Evolutionary conservation across 2,113 vertebrate genomes (phyloP), one percentile per base, ranked within the genome.

Genomic region (Clarias magur): DNA sequence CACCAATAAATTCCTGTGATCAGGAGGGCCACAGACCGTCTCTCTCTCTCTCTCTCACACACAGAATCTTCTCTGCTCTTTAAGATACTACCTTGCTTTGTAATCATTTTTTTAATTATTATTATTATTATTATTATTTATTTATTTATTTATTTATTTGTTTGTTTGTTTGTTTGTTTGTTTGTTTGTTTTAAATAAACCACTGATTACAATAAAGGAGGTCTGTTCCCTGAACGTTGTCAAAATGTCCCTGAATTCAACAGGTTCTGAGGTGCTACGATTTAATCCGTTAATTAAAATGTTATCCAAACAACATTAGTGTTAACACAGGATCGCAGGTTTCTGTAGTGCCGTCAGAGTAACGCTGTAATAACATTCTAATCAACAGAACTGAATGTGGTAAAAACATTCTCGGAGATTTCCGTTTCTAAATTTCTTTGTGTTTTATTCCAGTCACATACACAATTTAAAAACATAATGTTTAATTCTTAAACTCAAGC

Each of bases 1-100:
- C 96, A 97, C 95, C 96, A 96, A 97, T 97, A 97, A 96, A 97
- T 97, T 97, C 97, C 96, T 96, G 97, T 97, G 97, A 97, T 98
- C 96, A 96, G 95, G 96, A 94, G 95, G 95, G 95, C 94, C 95
- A 94, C 21, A 70, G 48, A 62, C 53, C 2, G n/a, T 34, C 59
- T 84, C 19, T 12, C 19, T 38, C 34, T 38, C 34, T 38, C 34
- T 38, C 34, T 38, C 34, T 38, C 34, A 2, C 34, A 3, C 57
- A 42, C 79, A 25, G 53, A 54, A 7, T 27, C 48, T 7, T 25
- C 48, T 54, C 42, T 25, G 0, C 10, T 78, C 23, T 54, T 53
- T 54, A 16, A 17, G 12, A 56, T 17, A 34, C 57, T 9, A 17
- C 15, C 11, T 53, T 6, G 13, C 21, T 48, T 53, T 13, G 15